Conservation (phyloP, 2,797 vertebrate species). For the Hoplostethus atlanticus region DNA sequence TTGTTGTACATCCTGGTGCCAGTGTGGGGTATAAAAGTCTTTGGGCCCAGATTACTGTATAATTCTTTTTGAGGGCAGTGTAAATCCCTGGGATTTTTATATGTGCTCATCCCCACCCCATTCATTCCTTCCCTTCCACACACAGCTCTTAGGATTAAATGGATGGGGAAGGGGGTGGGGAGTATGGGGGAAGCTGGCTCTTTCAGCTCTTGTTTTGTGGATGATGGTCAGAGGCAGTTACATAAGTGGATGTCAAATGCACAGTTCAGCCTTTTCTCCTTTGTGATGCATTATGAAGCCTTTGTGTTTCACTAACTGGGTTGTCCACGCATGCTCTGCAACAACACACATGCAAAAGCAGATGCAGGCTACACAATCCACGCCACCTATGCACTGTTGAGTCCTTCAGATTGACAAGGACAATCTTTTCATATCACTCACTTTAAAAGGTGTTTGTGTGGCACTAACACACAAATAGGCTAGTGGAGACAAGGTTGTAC, state of each 20-base stretch:
- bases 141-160: constrained; percentile 78
- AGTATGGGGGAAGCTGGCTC: constrained; percentile 56
- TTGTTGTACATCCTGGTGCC: constrained; percentile 31
- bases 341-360: constrained; percentile 37
- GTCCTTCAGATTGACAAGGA: constrained; percentile 44
- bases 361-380: constrained; percentile 17
- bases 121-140: constrained; percentile 60
- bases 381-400: constrained; percentile 11
- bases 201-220: constrained; percentile 71
- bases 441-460: constrained; percentile 29
- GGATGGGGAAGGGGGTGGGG: constrained; percentile 66
- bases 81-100: constrained; percentile 81
- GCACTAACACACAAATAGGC: not conserved
- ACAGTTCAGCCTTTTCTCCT: constrained; percentile 59
- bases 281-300: constrained; percentile 51
- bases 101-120: constrained; percentile 71
- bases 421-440: constrained; percentile 26
- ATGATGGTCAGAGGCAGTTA: constrained; percentile 78
- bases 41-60: constrained; percentile 72
- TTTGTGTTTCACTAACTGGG: constrained; percentile 62
- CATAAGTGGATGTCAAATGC: constrained; percentile 77
- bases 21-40: constrained; percentile 54
- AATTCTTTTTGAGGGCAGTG: constrained; percentile 70
- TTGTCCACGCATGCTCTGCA: constrained; percentile 39
- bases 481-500: not conserved